A percentile compares a stretch with the other conserved stretches of the same genome.
Conservation (phyloP, 2,797 vertebrate species). For the Lepus townsendii region DNA sequence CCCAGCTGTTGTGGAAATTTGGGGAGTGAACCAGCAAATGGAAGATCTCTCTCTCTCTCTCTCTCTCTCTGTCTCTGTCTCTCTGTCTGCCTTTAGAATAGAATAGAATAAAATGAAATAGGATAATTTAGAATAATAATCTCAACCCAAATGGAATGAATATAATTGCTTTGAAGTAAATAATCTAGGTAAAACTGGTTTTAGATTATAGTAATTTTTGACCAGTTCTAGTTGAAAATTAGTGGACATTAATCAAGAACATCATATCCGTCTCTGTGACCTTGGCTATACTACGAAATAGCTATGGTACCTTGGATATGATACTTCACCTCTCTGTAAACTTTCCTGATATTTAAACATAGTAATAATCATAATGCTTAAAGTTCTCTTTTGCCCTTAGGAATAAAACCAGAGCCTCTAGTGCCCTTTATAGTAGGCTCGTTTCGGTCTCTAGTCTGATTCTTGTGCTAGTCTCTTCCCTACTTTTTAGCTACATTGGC, state of each 20-base stretch:
- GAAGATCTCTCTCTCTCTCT: no score
- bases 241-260: constrained; percentile 41
- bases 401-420: constrained; percentile 3
- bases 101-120: no score
- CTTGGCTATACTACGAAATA: not conserved
- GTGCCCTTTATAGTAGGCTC: not conserved
- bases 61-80: no score
- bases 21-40: no score
- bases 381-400: not conserved
- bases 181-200: constrained; percentile 46
- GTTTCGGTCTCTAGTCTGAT: not conserved
- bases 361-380: not conserved
- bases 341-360: not conserved
- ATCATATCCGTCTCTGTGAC: not conserved
- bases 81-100: no score
- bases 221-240: not conserved
- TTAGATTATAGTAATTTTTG: constrained; percentile 33
- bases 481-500: not conserved
- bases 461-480: not conserved
- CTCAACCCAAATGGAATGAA: no score
- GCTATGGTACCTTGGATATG: not conserved
- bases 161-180: not conserved
- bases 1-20: no score
- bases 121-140: no score
- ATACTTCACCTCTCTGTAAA: not conserved